Evolutionary conservation across 35 echinoderm and acorn worm species (phyloP), one percentile per base, ranked within the genome.

Genomic region (Ophioderma brevispina): DNA sequence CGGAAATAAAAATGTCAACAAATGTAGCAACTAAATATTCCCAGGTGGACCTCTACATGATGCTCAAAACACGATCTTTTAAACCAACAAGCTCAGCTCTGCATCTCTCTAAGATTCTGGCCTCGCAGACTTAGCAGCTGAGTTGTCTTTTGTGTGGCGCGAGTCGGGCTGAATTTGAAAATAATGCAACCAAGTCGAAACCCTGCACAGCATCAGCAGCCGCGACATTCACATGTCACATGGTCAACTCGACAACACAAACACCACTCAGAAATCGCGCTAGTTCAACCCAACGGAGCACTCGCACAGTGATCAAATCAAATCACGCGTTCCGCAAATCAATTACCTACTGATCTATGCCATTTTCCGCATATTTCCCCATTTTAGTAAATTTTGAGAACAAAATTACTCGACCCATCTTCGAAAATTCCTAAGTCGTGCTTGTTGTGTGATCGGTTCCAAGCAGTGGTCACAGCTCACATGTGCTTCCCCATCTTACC

Each of bases 161-260:
- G 59, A 70, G 59, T 25, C 23, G 59, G 59, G 59, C 59, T 70
- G 59, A 70, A 70, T 70, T 70, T 70, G 59, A 70, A 70, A 70
- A 70, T 70, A 70, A 70, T 70, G 59, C 59, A 70, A 70, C 17
- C 23, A 70, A 30, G 5, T 46, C 17, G 41, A 18, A 70, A 30
- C 28, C 59, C 59, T 15, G 59, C 59, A 70, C 59, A 15, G 17
- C 41, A 46, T 17, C 4, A 46, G 5, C 59, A 25, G 28, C n/a
- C 59, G 59, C 59, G 59, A 70, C 59, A 46, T 46, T 46, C 41
- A 46, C 17, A 70, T 70, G 59, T 70, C 59, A 70, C 59, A 70
- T 70, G 59, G 59, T 30, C 59, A 70, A 70, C 59, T 70, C 59
- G n/a, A 70, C 59, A 70, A 70, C 59, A 70, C 59, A 70, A 70